Evolutionary conservation across 1,140 invertebrate species (phyloP).

Genomic region (Olivierus martensii): DNA sequence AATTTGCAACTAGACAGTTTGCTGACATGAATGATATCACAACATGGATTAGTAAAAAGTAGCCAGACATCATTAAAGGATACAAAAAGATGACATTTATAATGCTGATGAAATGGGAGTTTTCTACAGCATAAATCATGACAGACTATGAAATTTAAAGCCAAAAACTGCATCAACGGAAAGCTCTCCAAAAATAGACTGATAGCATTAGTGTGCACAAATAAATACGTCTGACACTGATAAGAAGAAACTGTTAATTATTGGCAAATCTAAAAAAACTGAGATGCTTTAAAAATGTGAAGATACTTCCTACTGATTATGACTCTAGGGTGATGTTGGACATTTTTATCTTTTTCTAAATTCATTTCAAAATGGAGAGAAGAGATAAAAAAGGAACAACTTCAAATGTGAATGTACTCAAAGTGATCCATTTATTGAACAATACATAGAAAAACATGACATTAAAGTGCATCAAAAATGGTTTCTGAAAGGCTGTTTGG

Average conservation of each 20-base stretch:
- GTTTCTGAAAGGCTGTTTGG: too few relatives aligned
- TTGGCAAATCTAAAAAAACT: neutral
- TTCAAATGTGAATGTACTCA: too few relatives aligned
- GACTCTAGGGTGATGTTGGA: neutral
- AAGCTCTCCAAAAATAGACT: neutral
- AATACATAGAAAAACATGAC: too few relatives aligned
- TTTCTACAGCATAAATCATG: slow-evolving; percentile 13
- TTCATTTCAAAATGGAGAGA: neutral
- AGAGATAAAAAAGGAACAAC: neutral
- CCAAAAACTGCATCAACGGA: neutral
- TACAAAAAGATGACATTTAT: slow-evolving; percentile 18
- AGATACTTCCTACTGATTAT: neutral
- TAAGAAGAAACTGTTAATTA: neutral
- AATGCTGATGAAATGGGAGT: slow-evolving; percentile 18
- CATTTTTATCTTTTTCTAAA: slow-evolving; percentile 1
- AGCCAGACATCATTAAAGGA: slow-evolving; percentile 11
- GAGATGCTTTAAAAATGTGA: neutral
- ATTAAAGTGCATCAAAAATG: too few relatives aligned
- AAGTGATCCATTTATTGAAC: too few relatives aligned
- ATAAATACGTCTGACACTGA: neutral
- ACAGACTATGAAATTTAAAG: neutral
- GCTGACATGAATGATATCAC: slow-evolving; percentile 11
- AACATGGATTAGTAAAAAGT: slow-evolving; percentile 14
- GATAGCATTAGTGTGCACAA: too few relatives aligned
- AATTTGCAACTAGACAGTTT: slow-evolving; percentile 8